Percentiles rank a stretch among this genome's conserved stretches.
phyloP scores from a whole-genome alignment of 2,113 vertebrate species.

The Bubalus kerabau region DNA sequence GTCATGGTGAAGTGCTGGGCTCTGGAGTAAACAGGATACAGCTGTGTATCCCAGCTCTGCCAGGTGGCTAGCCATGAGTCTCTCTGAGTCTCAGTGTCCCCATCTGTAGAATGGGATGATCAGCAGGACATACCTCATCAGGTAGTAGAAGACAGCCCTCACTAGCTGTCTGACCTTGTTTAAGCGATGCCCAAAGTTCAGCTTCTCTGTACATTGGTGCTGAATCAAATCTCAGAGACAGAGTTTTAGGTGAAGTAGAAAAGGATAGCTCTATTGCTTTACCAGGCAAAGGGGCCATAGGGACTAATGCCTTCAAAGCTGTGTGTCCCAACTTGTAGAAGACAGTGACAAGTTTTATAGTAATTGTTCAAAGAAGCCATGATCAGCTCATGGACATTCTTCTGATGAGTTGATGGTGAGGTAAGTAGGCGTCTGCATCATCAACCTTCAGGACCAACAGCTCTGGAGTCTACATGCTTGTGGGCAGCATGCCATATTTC shows the following conservation, averaged over 20 bases:
- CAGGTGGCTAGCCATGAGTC: neutral
- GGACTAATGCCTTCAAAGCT: neutral
- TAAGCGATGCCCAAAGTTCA: neutral
- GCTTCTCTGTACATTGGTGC: neutral
- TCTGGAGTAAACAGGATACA: neutral
- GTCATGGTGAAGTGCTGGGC: neutral
- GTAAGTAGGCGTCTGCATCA: neutral
- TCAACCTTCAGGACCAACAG: neutral
- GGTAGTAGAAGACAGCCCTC: neutral
- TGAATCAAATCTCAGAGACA: neutral
- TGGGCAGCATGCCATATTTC: neutral
- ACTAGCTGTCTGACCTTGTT: neutral
- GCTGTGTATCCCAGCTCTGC: neutral
- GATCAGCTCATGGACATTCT: neutral
- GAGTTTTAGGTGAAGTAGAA: neutral
- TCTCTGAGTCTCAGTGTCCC: neutral
- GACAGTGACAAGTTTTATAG: neutral
- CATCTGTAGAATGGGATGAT: neutral
- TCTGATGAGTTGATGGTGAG: neutral
- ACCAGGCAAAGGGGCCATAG: neutral
- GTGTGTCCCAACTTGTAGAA: neutral
- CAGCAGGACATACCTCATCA: neutral
- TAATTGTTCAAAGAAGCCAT: neutral
- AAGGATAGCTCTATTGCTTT: neutral
- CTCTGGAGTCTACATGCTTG: neutral